Evolutionary conservation across 2,888 invertebrate species (phyloP), one percentile per base, ranked within the genome.

Genomic region (Drosophila emarginata): DNA sequence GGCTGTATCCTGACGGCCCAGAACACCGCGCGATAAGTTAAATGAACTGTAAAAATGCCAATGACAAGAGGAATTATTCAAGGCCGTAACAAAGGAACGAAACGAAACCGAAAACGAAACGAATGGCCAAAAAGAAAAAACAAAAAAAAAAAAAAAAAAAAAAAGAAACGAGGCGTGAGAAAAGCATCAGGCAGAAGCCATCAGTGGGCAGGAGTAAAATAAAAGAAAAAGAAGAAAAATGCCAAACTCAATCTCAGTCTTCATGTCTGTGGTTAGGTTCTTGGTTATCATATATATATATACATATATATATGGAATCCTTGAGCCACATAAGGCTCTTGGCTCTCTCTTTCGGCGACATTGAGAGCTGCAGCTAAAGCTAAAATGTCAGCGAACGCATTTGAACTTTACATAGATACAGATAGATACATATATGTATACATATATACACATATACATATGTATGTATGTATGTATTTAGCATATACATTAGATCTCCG

Each of bases 41-140:
- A 89, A 83, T 84, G 81, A 89, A 85, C 81, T 80, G 64, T 76
- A 77, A 83, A 79, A 79, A 80, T 79, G 82, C 62, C 89, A 89
- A 84, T 84, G 87, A 76, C 82, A 78, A 78, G 70, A 60, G 64
- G 63, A 68, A 71, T 63, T 61, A 72, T 86, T 84, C 82, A 84
- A 84, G 82, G 81, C 71, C 77, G 56, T 14, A 23, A 65, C 69
- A 64, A 75, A 74, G 56, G 45, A 45, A 64, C 64, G 59, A 66
- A 64, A 64, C n/a, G 14, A 54, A 54, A 15, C 53, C 53, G 5
- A 36, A 12, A 14, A 4, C 32, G 40, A 45, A 45, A 45, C 18
- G 11, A 40, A 40, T 7, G 40, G n/a, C n/a, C n/a, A n/a, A n/a
- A 50, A 56, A 56, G 52, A 60, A 45, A 62, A 36, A 67, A 54